phyloP scores from a whole-genome alignment of 1,140 invertebrate species.

The Lamellibrachia luymesi region DNA sequence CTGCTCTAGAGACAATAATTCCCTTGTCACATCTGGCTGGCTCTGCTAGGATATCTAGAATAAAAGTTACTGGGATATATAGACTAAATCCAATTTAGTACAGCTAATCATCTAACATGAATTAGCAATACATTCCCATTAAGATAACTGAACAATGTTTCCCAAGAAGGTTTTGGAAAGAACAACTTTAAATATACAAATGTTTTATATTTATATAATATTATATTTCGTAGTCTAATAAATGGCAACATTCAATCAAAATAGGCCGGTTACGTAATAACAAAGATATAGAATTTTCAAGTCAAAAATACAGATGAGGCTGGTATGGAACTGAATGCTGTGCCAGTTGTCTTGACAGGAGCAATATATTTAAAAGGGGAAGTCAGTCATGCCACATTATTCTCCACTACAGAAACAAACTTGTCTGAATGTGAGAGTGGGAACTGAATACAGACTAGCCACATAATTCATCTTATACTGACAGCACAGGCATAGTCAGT shows the following conservation, averaged over 20 bases:
- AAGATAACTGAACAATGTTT: neutral
- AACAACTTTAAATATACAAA: neutral
- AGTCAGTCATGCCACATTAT: neutral
- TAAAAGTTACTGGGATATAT: neutral
- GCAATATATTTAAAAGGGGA: neutral
- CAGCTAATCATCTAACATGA: neutral
- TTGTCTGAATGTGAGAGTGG: neutral
- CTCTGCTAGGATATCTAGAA: neutral
- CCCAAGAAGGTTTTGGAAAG: neutral
- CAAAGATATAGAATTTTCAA: too few species aligned
- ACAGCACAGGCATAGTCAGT: neutral
- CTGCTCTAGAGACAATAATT: neutral
- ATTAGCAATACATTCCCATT: neutral
- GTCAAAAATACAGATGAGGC: too few species aligned
- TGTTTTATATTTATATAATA: too few species aligned
- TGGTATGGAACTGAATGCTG: too few species aligned
- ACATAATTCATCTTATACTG: neutral
- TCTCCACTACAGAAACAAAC: neutral
- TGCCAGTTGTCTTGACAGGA: too few species aligned
- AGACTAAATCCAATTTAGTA: neutral
- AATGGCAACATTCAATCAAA: too few species aligned
- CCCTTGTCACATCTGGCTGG: neutral
- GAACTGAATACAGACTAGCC: neutral
- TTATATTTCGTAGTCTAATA: too few species aligned
- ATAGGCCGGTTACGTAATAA: too few species aligned